Evolutionary conservation across 2,888 invertebrate species (phyloP).

Genomic region (Oxyteleia sp.): DNA sequence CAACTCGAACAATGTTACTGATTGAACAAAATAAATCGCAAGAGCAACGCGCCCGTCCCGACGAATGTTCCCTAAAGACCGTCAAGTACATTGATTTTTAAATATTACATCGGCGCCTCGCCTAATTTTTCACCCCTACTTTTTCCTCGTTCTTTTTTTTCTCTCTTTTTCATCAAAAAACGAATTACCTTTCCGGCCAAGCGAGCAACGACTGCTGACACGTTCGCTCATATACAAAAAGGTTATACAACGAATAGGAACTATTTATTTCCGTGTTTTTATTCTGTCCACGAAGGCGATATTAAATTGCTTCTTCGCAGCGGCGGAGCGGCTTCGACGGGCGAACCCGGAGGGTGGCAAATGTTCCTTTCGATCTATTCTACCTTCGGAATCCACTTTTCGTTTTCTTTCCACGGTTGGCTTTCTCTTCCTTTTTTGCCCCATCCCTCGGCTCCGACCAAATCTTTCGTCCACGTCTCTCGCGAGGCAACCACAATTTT

Average conservation of each 20-base stretch:
- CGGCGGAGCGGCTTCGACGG: slow-evolving; percentile 43
- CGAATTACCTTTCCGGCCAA: slow-evolving; percentile 52
- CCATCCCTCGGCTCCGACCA: slow-evolving; percentile 39
- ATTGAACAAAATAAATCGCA: not conserved
- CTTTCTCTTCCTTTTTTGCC: slow-evolving; percentile 27
- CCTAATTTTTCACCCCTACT: not conserved
- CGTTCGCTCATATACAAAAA: slow-evolving; percentile 55
- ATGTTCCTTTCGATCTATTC: slow-evolving; percentile 67
- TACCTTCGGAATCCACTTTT: slow-evolving; percentile 56
- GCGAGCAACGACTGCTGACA: slow-evolving; percentile 56
- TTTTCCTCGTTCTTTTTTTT: not conserved
- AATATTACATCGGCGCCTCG: not conserved
- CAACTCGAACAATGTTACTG: too few relatives aligned
- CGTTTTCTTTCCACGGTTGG: slow-evolving; percentile 39
- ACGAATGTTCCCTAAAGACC: not conserved
- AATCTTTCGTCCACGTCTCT: slow-evolving; percentile 45
- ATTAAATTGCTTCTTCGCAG: slow-evolving; percentile 84
- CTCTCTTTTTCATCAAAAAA: slow-evolving; percentile 31
- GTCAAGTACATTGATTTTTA: slow-evolving; percentile 9
- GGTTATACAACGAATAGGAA: slow-evolving; percentile 75
- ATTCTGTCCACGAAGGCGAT: slow-evolving; percentile 83
- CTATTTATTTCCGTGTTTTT: slow-evolving; percentile 85
- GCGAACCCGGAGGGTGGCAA: slow-evolving; percentile 49
- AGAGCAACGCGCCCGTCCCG: not conserved
- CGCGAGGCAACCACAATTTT: slow-evolving; percentile 41